Conservation (phyloP, 2,888 invertebrate species). For the Agonopterix heracliana region DNA sequence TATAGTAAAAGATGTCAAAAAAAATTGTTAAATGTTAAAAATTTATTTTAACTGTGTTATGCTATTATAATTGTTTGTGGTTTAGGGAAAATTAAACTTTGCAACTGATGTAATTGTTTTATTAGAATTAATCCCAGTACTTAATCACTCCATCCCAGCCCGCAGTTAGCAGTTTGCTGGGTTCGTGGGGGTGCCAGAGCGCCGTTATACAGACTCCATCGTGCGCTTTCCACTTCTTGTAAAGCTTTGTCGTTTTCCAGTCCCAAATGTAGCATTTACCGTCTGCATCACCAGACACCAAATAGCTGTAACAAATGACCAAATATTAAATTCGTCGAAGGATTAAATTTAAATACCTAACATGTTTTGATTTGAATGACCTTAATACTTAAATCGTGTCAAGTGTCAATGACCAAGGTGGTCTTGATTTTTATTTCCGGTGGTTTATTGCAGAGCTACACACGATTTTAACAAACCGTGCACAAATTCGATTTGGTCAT, state of each 20-base stretch:
- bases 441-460: too few relatives aligned
- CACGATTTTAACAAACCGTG: too few relatives aligned
- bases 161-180: conserved; percentile 97
- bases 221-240: conserved; percentile 99
- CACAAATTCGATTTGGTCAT: too few relatives aligned
- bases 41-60: conserved; percentile 20
- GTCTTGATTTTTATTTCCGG: too few relatives aligned
- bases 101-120: conserved; percentile 27
- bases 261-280: conserved; percentile 99
- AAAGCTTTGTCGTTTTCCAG: conserved; percentile 99
- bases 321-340: background rate
- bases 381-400: too few relatives aligned
- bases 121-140: conserved; percentile 91
- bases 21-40: conserved; percentile 33
- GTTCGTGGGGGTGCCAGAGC: conserved; percentile 99
- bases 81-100: conserved; percentile 52
- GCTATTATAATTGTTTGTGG: conserved; percentile 35
- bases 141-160: conserved; percentile 99
- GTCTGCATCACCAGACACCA: conserved; percentile 98
- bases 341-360: too few relatives aligned
- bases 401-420: too few relatives aligned
- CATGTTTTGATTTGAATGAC: too few relatives aligned
- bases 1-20: conserved; percentile 30
- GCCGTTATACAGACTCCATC: conserved; percentile 96
- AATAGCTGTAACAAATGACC: conserved; percentile 81